A percentile compares a stretch with the other conserved stretches of the same genome.
Evolutionary conservation across 2,113 vertebrate genomes (phyloP).

Genomic region (Galbula dea): DNA sequence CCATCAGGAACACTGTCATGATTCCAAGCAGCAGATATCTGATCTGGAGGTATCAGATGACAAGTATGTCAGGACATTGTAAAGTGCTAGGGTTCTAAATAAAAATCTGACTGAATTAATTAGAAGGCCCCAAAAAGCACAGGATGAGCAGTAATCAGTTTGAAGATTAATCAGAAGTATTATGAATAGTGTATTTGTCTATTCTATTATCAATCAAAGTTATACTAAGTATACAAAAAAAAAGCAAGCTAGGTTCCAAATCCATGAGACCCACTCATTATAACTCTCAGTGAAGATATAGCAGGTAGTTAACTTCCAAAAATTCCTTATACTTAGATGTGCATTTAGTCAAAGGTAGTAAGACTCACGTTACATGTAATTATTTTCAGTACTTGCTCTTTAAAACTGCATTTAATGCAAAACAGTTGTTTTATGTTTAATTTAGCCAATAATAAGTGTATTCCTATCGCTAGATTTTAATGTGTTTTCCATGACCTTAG

Average conservation of each 20-base stretch:
- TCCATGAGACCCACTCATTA: not conserved
- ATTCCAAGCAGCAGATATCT: not conserved
- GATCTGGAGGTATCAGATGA: not conserved
- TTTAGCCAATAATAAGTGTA: not conserved
- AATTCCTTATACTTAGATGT: not conserved
- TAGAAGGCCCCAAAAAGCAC: not conserved
- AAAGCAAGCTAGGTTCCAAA: not conserved
- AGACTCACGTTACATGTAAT: not conserved
- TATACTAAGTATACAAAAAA: not conserved
- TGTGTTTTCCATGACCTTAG: not conserved
- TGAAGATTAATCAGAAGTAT: not conserved
- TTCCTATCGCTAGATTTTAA: not conserved
- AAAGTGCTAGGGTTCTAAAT: not conserved
- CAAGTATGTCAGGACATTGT: not conserved
- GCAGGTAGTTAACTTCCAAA: not conserved
- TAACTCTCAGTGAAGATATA: not conserved
- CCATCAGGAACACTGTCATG: not conserved
- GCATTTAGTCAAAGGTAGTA: not conserved
- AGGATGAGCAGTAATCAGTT: not conserved
- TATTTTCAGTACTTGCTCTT: not conserved
- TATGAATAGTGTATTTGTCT: not conserved
- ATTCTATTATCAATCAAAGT: not conserved
- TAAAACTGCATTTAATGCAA: not conserved
- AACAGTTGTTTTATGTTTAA: not conserved
- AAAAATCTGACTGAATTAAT: not conserved